Evolutionary conservation across 2,888 invertebrate genomes (phyloP).

Genomic region (Spialia ferax): DNA sequence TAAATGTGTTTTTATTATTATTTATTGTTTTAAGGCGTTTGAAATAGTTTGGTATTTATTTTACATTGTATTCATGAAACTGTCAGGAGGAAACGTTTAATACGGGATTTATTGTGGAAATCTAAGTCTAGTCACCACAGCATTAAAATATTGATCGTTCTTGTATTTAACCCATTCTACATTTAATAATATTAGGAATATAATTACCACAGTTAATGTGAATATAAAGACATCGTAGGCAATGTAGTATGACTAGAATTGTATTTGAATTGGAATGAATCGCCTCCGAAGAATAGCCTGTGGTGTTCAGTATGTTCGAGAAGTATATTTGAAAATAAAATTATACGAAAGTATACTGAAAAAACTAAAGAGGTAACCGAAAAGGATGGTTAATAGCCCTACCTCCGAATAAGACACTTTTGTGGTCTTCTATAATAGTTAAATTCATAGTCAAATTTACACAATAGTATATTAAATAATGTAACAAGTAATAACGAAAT

Average conservation of each 20-base stretch:
- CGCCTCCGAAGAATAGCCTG: not conserved
- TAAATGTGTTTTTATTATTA: conserved; percentile 35
- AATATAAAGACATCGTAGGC: conserved; percentile 54
- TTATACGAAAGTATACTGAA: not conserved
- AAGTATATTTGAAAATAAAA: not conserved
- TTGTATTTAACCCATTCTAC: conserved; percentile 55
- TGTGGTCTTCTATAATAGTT: conserved; percentile 8
- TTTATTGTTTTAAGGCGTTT: conserved; percentile 34
- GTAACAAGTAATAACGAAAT: not conserved
- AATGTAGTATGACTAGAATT: conserved; percentile 28
- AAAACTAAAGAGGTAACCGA: not conserved
- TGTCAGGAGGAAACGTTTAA: conserved; percentile 26
- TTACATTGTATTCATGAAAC: conserved; percentile 22
- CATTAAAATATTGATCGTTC: conserved; percentile 60
- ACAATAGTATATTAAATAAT: conserved; percentile 14
- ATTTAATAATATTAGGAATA: conserved; percentile 45
- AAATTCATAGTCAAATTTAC: conserved; percentile 31
- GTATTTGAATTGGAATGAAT: conserved; percentile 12
- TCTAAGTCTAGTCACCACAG: conserved; percentile 78
- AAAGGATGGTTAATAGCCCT: not conserved
- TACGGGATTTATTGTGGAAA: conserved; percentile 54
- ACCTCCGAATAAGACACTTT: conserved; percentile 2
- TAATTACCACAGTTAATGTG: conserved; percentile 49
- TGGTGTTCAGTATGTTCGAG: conserved; percentile 18
- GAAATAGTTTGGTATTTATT: conserved; percentile 19